Percentiles rank a stretch among this genome's conserved stretches.
Conservation (phyloP, 2,888 invertebrate species). For the Morinoia aosen region DNA sequence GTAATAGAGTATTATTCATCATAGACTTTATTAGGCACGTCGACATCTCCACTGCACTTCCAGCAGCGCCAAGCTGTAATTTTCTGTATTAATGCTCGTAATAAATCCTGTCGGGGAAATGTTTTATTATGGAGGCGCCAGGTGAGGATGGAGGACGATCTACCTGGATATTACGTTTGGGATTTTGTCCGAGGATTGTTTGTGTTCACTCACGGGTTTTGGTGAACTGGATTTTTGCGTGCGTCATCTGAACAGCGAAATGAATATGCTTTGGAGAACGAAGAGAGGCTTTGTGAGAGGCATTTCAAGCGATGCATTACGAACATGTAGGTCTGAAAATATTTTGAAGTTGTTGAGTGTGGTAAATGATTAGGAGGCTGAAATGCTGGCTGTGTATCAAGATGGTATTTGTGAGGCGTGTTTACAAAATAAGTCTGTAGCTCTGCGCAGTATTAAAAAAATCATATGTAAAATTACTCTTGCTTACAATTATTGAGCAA, state of each 20-base stretch:
- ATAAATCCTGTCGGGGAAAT: not conserved
- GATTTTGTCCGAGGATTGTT: not conserved
- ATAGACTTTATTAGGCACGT: not conserved
- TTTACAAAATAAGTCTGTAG: too few relatives aligned
- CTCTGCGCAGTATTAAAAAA: too few relatives aligned
- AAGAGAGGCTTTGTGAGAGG: not conserved
- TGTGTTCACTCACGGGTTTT: not conserved
- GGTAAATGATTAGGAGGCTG: not conserved
- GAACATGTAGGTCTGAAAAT: not conserved
- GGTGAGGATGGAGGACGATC: not conserved
- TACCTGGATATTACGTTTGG: not conserved
- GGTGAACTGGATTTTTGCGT: too few relatives aligned
- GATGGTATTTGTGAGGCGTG: too few relatives aligned
- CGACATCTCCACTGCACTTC: not conserved
- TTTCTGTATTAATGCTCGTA: not conserved
- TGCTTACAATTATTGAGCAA: too few relatives aligned
- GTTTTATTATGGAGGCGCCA: not conserved
- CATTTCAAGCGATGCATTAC: too few relatives aligned
- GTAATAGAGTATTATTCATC: slow-evolving; percentile 1
- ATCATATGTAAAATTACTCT: too few relatives aligned
- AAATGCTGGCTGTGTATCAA: too few relatives aligned
- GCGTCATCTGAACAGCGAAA: not conserved
- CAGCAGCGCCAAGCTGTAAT: not conserved
- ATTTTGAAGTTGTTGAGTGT: not conserved
- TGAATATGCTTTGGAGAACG: not conserved